Evolutionary conservation across 2,888 invertebrate genomes (phyloP).

Genomic region (Ditula angustiorana): DNA sequence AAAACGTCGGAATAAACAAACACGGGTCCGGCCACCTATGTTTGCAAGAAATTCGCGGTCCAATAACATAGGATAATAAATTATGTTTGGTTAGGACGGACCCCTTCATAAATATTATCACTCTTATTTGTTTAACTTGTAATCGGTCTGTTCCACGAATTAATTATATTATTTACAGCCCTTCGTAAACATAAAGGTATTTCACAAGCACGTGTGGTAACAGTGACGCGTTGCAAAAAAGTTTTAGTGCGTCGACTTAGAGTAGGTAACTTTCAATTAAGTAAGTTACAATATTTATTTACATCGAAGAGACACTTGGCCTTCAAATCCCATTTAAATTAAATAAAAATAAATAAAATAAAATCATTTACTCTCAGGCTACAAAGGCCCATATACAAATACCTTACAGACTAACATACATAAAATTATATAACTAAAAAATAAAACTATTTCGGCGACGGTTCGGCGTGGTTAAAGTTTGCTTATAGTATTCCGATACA

Average conservation of each 20-base stretch:
- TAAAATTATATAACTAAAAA: no score
- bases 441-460: no score
- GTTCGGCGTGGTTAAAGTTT: no score
- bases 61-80: constrained; percentile 49
- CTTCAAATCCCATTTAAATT: background rate
- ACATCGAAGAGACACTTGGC: background rate
- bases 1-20: constrained; percentile 31
- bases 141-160: constrained; percentile 41
- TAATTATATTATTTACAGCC: constrained; percentile 34
- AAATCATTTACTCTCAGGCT: no score
- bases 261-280: no score
- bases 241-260: no score
- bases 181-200: constrained; percentile 21
- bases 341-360: no score
- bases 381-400: no score
- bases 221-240: background rate
- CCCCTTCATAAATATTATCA: constrained; percentile 54
- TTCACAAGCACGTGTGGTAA: constrained; percentile 3
- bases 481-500: no score
- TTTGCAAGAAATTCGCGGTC: constrained; percentile 41
- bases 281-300: no score
- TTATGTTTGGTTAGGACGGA: constrained; percentile 59
- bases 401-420: no score
- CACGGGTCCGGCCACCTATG: constrained; percentile 24
- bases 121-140: constrained; percentile 51